A percentile compares a stretch with the other conserved stretches of the same genome.
Conservation (phyloP, 1,140 invertebrate species). For the Pristionchus pacificus region DNA sequence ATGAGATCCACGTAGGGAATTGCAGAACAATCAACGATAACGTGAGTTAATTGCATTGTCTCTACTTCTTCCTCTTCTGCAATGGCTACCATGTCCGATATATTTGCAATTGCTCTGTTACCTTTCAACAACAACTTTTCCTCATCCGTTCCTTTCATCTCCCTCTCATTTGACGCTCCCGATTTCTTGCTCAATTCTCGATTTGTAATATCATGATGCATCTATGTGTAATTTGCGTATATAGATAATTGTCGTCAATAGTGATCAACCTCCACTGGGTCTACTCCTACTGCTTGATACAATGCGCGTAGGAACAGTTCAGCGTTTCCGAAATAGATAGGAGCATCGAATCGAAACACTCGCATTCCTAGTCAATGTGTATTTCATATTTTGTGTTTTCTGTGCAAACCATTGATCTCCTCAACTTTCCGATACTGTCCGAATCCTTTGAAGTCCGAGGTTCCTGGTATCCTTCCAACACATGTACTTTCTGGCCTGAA, state of each 20-base stretch:
- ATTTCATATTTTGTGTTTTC: background rate
- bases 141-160: constrained; percentile 47
- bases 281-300: constrained; percentile 23
- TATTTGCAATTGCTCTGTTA: no score
- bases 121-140: no score
- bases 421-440: constrained; percentile 39
- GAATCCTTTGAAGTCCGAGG: constrained; percentile 40
- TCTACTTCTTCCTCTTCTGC: constrained; percentile 16
- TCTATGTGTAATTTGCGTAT: no score
- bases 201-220: no score
- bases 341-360: constrained; percentile 61
- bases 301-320: constrained; percentile 58
- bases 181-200: constrained; percentile 39
- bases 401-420: constrained; percentile 52
- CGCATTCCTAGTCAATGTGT: background rate
- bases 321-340: constrained; percentile 62
- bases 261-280: constrained; percentile 45
- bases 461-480: constrained; percentile 40
- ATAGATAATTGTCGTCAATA: no score
- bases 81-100: background rate
- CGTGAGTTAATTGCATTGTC: constrained; percentile 44
- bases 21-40: constrained; percentile 54
- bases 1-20: constrained; percentile 60
- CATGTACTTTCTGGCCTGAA: constrained; percentile 38
- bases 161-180: constrained; percentile 52